Base-by-base conservation (phyloP, 2,797 vertebrate genomes). In the Xenopus petersii region DNA sequence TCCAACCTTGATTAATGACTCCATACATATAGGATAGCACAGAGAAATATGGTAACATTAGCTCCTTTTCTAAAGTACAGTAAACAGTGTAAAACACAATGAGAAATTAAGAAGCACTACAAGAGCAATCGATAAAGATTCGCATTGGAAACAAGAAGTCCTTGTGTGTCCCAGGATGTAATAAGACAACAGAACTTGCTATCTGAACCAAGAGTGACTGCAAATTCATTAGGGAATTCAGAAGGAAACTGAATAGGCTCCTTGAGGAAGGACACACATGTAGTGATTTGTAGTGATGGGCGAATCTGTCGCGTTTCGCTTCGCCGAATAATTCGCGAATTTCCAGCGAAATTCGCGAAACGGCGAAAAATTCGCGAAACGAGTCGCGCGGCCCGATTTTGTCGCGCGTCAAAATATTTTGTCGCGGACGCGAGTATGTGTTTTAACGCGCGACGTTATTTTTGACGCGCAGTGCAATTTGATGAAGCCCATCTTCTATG, bases 191-290 rank as follows among this genome's bases (percentile, higher is more conserved):
- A 64, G 42, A 70, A 64, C 74, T 70, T 70, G 51, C 67, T 75
- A 49, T 70, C 54, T 64, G 21, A 56, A 47, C 13, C 33, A 69
- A 55, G 56, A 42, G 60, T 59, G 67, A 70, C 67, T 75, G 67
- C 33, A 59, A 64, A 75, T 70, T 75, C 74, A 75, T 75, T 75
- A 70, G 74, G 74, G 74, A 70, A 70, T 60, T 54, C 13, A 24
- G 26, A 33, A 65, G 58, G 74, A 59, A 70, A 75, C 64, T 59
- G 62, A 59, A 65, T 65, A 64, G 61, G 51, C 61, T 64, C 54
- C 61, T 64, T 75, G 74, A 70, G 17, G 47, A 75, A 70, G 67
- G 74, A 54, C 67, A 75, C 13, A 1, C 74, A 70, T 65, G 61
- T 75, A 49, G 36, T 64, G 65, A 70, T 51, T 70, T 64, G 36